Base-by-base conservation (phyloP, 2,113 vertebrate species). In the Scolopax mira region DNA sequence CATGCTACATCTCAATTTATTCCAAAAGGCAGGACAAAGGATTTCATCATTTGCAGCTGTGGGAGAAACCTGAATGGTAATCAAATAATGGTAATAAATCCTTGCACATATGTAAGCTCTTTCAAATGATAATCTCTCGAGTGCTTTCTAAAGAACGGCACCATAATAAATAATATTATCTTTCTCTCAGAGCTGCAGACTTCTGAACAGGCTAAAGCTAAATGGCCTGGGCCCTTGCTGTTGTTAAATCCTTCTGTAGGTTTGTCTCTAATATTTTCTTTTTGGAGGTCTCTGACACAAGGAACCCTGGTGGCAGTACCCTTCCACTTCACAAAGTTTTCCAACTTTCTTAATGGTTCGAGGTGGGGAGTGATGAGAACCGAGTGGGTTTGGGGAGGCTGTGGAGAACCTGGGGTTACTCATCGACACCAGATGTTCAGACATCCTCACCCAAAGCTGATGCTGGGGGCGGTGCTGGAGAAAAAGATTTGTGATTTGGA, bases 1-100 rank as follows among this genome's bases (percentile, higher is more conserved):
- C 33, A 54, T 72, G 67, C 75, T 55, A 16, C 52, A 35, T 73
- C 66, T 92, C 49, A 2, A 7, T 88, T 80, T 30, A 9, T 31
- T 83, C 46, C 18, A 54, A 85, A 70, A 66, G 8, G 22, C 72
- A 42, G 52, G 79, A 58, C 80, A 89, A 85, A 84, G 67, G 70
- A 31, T 33, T n/a, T 73, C 71, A 60, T 55, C 64, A 42, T 79
- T 52, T 79, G 74, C 46, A 79, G 74, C 70, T 39, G 17, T 18
- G 33, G 64, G 74, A 77, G 78, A 70, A 75, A 71, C 66, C 31
- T 19, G 70, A 42, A 42, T 24, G 62, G 27, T 52, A 30, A 87
- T 71, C 82, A 79, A 81, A 87, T 85, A 55, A 85, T 11, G 71
- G 82, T 28, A 85, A 64, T 86, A 85, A 91, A 62, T 58, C 39